A percentile compares a stretch with the other conserved stretches of the same genome.
Evolutionary conservation across 2,113 vertebrate species (phyloP).

Genomic region (Piaya cayana): DNA sequence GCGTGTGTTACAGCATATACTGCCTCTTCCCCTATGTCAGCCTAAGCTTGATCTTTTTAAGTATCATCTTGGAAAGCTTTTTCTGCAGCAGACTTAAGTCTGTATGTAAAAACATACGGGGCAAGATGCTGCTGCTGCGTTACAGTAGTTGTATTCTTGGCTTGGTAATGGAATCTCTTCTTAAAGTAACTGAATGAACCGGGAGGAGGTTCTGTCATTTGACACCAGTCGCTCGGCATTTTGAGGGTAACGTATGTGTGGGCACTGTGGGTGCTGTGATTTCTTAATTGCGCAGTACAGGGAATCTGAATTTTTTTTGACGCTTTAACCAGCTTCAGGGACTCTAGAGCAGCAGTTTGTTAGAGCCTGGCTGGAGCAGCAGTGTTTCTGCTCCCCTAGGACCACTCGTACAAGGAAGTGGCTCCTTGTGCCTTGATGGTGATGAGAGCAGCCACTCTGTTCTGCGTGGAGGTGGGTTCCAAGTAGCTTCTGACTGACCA

Average conservation of each 20-base stretch:
- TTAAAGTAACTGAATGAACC: rapidly evolving
- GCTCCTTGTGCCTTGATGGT: background rate
- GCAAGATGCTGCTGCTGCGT: background rate
- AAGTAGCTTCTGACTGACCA: background rate
- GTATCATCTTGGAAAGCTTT: background rate
- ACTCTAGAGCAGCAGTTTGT: background rate
- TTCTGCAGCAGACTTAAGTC: background rate
- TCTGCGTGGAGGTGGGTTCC: background rate
- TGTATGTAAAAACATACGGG: background rate
- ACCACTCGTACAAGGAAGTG: rapidly evolving
- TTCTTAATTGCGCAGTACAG: background rate
- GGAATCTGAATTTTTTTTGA: background rate
- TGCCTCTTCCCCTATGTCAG: background rate
- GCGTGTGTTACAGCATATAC: background rate
- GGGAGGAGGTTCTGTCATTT: background rate
- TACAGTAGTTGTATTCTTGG: background rate
- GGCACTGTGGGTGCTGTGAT: background rate
- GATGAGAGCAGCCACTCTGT: background rate
- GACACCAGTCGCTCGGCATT: background rate
- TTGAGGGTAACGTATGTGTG: background rate
- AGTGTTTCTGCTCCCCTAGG: background rate
- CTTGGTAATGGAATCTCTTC: background rate
- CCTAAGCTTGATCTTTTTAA: background rate
- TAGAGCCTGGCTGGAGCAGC: background rate
- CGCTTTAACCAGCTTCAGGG: background rate